phyloP scores from a whole-genome alignment of 2,888 invertebrate species.

The Limnephilus lunatus region DNA sequence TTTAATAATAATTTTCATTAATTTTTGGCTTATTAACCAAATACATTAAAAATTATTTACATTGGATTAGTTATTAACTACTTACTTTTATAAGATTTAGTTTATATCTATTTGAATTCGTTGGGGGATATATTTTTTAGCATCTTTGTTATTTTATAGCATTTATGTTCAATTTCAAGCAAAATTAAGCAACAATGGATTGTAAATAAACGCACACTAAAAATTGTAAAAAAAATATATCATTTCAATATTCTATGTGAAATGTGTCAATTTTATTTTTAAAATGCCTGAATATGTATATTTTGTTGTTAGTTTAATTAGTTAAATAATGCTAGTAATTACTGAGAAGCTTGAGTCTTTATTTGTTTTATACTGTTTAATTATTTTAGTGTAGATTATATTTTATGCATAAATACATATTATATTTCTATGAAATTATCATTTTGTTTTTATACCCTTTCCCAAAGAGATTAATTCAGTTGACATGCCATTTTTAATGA shows the following conservation, averaged over 20 bases:
- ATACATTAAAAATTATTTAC: not conserved
- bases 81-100: not conserved
- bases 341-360: slow-evolving; percentile 43
- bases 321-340: slow-evolving; percentile 24
- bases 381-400: slow-evolving; percentile 12
- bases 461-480: not conserved
- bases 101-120: not conserved
- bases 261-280: slow-evolving; percentile 64
- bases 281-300: slow-evolving; percentile 20
- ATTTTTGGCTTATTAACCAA: slow-evolving; percentile 50
- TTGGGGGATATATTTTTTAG: not conserved
- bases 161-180: not conserved
- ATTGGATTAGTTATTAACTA: not conserved
- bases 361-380: slow-evolving; percentile 4
- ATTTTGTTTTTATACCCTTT: not conserved
- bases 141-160: not conserved
- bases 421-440: slow-evolving; percentile 26
- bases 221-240: not conserved
- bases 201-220: not conserved
- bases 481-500: not conserved
- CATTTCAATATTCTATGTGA: slow-evolving; percentile 59
- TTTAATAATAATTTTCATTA: slow-evolving; percentile 70
- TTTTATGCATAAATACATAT: slow-evolving; percentile 24
- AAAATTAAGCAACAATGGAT: not conserved
- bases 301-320: slow-evolving; percentile 13